phyloP scores from a whole-genome alignment of 30 jellyfish, hydroid and myxozoan species.

The Nemopilema nomurai region DNA sequence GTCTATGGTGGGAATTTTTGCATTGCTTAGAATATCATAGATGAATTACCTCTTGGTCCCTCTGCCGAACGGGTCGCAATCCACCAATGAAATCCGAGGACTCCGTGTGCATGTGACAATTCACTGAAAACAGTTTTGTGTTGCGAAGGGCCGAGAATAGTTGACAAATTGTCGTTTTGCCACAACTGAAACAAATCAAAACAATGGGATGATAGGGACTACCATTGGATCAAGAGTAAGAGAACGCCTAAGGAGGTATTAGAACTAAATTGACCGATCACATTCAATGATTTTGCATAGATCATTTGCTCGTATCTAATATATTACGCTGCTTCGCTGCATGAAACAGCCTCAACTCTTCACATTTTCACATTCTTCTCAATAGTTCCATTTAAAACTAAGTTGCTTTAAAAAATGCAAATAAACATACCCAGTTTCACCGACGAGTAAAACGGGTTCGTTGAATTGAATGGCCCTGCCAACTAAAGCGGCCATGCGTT shows the following conservation, averaged over 20 bases:
- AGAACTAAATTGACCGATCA: no score
- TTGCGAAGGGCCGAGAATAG: slow-evolving; percentile 65
- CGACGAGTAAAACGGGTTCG: slow-evolving; percentile 93
- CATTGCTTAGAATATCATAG: no score
- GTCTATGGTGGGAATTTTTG: no score
- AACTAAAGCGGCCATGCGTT: slow-evolving; percentile 82
- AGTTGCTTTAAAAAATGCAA: no score
- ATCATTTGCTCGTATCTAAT: background rate
- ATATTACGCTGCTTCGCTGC: background rate
- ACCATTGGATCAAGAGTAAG: no score
- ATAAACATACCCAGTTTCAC: slow-evolving; percentile 99
- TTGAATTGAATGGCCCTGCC: slow-evolving; percentile 93
- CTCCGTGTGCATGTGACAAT: slow-evolving; percentile 98
- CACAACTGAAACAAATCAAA: slow-evolving; percentile 64
- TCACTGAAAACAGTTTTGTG: slow-evolving; percentile 69
- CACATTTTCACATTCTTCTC: no score
- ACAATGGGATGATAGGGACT: background rate
- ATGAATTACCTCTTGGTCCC: slow-evolving; percentile 56
- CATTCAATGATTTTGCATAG: no score
- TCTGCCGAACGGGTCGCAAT: slow-evolving; percentile 90
- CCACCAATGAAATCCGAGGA: slow-evolving; percentile 98
- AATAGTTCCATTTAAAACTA: no score
- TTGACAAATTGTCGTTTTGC: slow-evolving; percentile 96
- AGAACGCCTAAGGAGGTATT: no score
- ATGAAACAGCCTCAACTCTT: no score